Conservation (phyloP, 2,113 vertebrate species). For the Festucalex cinctus region DNA sequence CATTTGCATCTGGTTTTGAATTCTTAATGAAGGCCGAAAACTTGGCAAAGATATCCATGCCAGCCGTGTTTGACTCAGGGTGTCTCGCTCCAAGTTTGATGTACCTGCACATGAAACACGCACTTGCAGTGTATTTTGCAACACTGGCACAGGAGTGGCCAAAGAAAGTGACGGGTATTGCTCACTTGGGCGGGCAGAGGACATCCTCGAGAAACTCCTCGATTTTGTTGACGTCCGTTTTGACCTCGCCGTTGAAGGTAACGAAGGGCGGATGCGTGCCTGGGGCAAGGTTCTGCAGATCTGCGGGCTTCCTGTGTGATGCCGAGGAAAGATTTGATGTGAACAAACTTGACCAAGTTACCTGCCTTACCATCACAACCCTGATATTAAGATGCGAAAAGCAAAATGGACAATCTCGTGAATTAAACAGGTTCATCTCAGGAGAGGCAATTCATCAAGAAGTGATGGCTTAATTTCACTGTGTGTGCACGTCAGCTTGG, state of each 20-base stretch:
- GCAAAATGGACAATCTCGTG: neutral
- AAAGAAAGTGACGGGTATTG: constrained; percentile 4
- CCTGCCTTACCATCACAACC: neutral
- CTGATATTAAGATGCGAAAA: neutral
- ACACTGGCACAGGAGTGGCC: neutral
- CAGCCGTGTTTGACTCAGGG: constrained; percentile 95
- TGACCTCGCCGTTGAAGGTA: constrained; percentile 95
- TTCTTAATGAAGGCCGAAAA: constrained; percentile 98
- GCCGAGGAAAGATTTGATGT: neutral
- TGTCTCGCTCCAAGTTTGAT: constrained; percentile 90
- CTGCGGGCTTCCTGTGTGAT: constrained; percentile 88
- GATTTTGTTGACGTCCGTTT: constrained; percentile 98
- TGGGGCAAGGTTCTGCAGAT: constrained; percentile 96
- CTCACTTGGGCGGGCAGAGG: constrained; percentile 94
- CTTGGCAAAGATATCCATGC: constrained; percentile 99
- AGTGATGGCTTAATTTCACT: neutral
- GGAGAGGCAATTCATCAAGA: neutral
- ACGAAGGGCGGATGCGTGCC: constrained; percentile 97
- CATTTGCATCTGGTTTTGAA: constrained; percentile 91
- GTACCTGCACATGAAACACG: constrained; percentile 60
- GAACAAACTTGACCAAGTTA: neutral
- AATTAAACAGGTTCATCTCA: neutral
- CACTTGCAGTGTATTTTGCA: neutral
- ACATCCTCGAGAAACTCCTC: constrained; percentile 98
- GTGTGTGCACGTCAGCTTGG: neutral